A percentile compares a stretch with the other conserved stretches of the same genome.
Conservation (phyloP, 92 coral and sea anemone genomes). For the Epizoanthus rinbou region DNA sequence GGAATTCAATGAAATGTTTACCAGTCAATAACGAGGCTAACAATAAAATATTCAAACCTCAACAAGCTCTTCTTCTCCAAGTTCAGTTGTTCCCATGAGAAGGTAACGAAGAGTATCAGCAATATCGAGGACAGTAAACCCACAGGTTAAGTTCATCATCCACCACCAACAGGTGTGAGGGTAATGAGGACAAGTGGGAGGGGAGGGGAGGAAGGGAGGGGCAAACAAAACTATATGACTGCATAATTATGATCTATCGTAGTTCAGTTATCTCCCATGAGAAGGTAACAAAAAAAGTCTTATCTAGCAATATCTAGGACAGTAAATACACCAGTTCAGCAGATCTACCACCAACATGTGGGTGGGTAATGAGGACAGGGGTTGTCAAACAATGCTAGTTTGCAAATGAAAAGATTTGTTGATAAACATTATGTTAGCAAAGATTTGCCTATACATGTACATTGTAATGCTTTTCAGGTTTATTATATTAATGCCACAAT, state of each 20-base stretch:
- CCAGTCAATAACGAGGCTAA: neutral
- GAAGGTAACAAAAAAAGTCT: too few species aligned
- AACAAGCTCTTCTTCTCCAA: constrained; percentile 71
- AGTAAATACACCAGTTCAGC: too few species aligned
- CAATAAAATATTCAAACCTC: constrained; percentile 64
- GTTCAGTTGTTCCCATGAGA: constrained; percentile 87
- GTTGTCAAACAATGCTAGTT: neutral
- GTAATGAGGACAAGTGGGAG: neutral
- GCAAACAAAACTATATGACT: neutral
- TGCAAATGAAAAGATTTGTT: too few species aligned
- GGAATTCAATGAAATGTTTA: neutral
- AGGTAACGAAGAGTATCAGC: constrained; percentile 90
- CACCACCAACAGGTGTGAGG: neutral
- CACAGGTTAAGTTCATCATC: neutral
- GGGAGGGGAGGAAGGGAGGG: too few species aligned
- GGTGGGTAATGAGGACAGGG: too few species aligned
- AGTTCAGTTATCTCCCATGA: too few species aligned
- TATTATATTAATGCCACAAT: too few species aligned
- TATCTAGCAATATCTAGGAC: too few species aligned
- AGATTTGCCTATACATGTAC: too few species aligned
- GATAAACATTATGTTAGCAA: too few species aligned
- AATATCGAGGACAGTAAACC: constrained; percentile 63
- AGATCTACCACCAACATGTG: too few species aligned
- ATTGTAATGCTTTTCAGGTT: too few species aligned
- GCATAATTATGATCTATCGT: neutral